phyloP scores from a whole-genome alignment of 2,113 vertebrate genomes.

The Tauraco erythrolophus region DNA sequence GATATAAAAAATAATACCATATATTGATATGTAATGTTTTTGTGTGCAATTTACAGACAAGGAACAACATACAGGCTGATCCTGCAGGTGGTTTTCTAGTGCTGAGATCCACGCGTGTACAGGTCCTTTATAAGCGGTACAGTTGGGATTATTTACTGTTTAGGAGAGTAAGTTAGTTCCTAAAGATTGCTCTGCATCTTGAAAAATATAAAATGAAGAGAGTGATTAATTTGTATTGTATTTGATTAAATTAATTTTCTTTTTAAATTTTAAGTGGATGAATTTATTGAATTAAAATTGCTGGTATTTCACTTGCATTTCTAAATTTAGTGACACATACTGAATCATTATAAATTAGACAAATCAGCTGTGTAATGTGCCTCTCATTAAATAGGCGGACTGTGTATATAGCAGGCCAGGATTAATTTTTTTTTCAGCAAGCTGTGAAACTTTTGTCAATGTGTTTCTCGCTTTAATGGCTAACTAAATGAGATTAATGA shows the following conservation, averaged over 20 bases:
- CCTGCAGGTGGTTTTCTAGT: neutral
- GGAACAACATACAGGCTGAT: neutral
- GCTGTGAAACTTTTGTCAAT: neutral
- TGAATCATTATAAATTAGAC: neutral
- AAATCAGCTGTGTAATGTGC: neutral
- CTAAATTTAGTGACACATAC: neutral
- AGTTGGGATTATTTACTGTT: neutral
- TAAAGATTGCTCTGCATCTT: neutral
- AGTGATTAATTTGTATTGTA: neutral
- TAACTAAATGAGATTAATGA: neutral
- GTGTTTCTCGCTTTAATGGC: neutral
- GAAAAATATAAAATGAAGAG: neutral
- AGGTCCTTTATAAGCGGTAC: neutral
- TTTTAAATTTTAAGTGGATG: neutral
- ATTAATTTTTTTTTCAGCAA: neutral
- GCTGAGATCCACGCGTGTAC: neutral
- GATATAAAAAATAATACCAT: neutral
- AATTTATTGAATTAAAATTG: neutral
- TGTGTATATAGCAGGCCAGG: neutral
- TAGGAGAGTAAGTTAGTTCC: neutral
- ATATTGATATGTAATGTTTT: neutral
- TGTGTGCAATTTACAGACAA: neutral
- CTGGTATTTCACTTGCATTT: neutral
- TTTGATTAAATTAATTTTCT: neutral
- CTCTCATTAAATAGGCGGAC: constrained; percentile 14